These are phyloP conservation scores for Oceanodroma leucorhoa DNA, from an alignment of 2,797 vertebrate species.

Conservation along the genomic window DNA sequence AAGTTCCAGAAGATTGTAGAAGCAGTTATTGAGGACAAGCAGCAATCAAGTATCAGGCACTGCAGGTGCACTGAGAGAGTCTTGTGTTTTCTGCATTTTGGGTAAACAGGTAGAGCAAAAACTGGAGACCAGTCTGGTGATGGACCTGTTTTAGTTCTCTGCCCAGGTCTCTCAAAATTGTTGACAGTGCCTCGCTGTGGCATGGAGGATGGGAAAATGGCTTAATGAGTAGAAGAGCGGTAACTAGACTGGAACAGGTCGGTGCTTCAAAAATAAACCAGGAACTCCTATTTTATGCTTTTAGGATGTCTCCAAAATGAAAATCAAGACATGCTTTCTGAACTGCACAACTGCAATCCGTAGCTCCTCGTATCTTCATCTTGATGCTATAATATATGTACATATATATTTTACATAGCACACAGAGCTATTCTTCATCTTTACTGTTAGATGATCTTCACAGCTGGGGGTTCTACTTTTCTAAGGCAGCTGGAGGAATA, in stretches of 20 bases:
- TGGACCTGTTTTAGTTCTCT: neutral
- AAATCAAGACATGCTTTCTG: neutral
- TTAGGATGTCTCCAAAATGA: neutral
- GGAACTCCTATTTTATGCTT: neutral
- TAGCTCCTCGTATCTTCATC: neutral
- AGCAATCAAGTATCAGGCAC: rapidly evolving
- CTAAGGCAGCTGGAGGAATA: neutral
- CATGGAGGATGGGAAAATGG: neutral
- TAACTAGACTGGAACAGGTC: neutral
- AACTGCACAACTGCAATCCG: neutral
- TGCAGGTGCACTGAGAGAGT: neutral
- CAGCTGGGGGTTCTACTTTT: neutral
- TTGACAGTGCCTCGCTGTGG: neutral
- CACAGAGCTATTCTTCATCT: neutral
- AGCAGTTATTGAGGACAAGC: neutral
- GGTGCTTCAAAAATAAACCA: neutral
- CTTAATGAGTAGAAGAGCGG: neutral
- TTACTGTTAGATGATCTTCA: neutral
- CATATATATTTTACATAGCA: neutral
- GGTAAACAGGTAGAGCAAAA: neutral
- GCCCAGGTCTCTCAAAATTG: rapidly evolving
- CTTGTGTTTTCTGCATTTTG: neutral
- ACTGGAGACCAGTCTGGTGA: neutral
- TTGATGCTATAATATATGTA: neutral
- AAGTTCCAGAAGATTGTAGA: neutral